These are phyloP conservation scores for Austrofundulus limnaeus DNA, from an alignment of 2,113 vertebrate species.

Conservation along the genomic window DNA sequence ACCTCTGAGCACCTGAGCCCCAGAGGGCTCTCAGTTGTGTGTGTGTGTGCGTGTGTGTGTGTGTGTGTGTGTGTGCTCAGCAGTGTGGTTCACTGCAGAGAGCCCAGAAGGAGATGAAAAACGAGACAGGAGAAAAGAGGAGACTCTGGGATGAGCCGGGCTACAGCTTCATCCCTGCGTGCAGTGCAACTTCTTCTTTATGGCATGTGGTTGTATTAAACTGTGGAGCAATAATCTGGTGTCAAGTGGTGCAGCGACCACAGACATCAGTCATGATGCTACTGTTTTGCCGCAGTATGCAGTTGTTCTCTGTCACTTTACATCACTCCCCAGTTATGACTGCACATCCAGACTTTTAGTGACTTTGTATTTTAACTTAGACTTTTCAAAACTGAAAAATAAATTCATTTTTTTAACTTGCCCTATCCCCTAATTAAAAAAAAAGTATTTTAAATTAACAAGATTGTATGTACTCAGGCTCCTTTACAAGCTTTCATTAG, in stretches of 20 bases:
- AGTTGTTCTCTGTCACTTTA: conserved; percentile 46
- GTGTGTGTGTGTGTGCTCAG: conserved; percentile 40
- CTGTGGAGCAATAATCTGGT: conserved; percentile 74
- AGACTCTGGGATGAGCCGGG: conserved; percentile 39
- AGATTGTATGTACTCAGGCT: too few species aligned
- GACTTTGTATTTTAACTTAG: too few species aligned
- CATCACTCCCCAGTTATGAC: conserved; percentile 27
- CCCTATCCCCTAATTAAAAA: too few species aligned
- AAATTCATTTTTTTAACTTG: too few species aligned
- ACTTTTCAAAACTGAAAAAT: too few species aligned
- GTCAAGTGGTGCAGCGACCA: conserved; percentile 70
- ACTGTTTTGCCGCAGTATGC: conserved; percentile 27
- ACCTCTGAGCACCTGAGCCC: conserved; percentile 63
- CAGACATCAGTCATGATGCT: conserved; percentile 70
- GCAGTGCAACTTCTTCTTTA: conserved; percentile 69
- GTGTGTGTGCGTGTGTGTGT: conserved; percentile 15
- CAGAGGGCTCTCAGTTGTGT: conserved; percentile 28
- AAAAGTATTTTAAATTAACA: too few species aligned
- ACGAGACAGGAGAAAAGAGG: conserved; percentile 41
- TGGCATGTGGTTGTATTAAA: conserved; percentile 74
- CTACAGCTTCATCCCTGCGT: conserved; percentile 42
- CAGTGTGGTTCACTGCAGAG: conserved; percentile 38
- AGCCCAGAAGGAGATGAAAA: conserved; percentile 50
- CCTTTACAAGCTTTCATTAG: too few species aligned
- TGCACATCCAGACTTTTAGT: too few species aligned